Conservation (phyloP, 2,888 invertebrate genomes). For the Ectemnius lituratus region DNA sequence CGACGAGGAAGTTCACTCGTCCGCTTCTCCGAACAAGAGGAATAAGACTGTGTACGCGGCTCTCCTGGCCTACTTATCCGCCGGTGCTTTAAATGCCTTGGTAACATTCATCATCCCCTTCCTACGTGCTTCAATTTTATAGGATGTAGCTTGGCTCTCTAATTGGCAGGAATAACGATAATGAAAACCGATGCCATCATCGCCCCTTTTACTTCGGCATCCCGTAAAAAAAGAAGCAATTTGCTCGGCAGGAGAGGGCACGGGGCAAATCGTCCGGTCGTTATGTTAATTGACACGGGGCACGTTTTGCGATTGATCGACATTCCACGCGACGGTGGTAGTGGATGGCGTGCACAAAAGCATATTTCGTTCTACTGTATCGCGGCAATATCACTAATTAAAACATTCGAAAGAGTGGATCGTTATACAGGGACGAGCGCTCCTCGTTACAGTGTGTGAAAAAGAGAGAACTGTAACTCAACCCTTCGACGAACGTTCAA, state of each 20-base stretch:
- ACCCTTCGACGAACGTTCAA: too few relatives aligned
- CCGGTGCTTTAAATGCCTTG: too few relatives aligned
- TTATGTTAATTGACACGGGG: conserved; percentile 38
- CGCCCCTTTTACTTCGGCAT: not conserved
- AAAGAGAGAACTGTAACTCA: too few relatives aligned
- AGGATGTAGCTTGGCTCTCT: too few relatives aligned
- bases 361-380: conserved; percentile 42
- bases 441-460: too few relatives aligned
- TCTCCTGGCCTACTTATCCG: too few relatives aligned
- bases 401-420: conserved; percentile 22
- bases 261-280: conserved; percentile 25
- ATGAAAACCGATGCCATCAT: not conserved
- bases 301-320: conserved; percentile 37
- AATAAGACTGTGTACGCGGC: too few relatives aligned
- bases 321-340: conserved; percentile 24
- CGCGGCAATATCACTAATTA: conserved; percentile 40
- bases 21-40: too few relatives aligned
- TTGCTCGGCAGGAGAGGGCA: not conserved
- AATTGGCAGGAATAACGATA: not conserved
- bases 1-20: conserved; percentile 21
- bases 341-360: conserved; percentile 32
- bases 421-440: conserved; percentile 1
- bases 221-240: not conserved
- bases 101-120: too few relatives aligned
- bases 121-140: too few relatives aligned